Evolutionary conservation across 2,113 vertebrate species (phyloP).

Genomic region (Trematocara stigmaticum): DNA sequence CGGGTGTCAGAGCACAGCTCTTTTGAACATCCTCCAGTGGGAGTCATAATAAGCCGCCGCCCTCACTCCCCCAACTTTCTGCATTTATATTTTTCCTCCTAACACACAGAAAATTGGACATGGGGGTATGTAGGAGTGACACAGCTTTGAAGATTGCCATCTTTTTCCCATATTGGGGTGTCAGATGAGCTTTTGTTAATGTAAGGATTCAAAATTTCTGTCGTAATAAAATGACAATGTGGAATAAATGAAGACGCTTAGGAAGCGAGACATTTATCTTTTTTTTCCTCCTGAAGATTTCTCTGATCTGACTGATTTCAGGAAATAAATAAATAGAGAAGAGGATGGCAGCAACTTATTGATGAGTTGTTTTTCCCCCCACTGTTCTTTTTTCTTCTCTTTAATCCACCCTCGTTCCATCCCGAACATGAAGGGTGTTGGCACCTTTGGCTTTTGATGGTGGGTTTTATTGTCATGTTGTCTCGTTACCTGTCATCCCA

Average conservation of each 20-base stretch:
- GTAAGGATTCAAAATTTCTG: background rate
- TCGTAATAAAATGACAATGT: background rate
- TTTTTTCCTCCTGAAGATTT: background rate
- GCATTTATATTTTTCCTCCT: conserved; percentile 19
- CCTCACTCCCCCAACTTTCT: conserved; percentile 24
- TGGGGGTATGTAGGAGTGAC: background rate
- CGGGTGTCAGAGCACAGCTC: conserved; percentile 17
- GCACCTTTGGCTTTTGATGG: background rate
- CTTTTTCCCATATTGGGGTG: background rate
- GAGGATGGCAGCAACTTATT: background rate
- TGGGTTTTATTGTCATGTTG: background rate
- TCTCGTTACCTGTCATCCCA: background rate
- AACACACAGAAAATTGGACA: conserved; percentile 28
- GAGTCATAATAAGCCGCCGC: conserved; percentile 45
- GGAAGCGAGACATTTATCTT: background rate
- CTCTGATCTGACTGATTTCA: background rate
- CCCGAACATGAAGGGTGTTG: background rate
- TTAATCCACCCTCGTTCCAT: background rate
- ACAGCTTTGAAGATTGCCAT: background rate
- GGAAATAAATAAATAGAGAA: conserved; percentile 17
- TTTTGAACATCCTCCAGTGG: conserved; percentile 60
- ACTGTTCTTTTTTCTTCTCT: background rate
- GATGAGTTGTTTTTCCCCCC: background rate
- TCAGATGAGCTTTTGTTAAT: background rate
- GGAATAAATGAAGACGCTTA: background rate